Evolutionary conservation across 2,888 invertebrate genomes (phyloP).

Genomic region (Palloptera scutellata): DNA sequence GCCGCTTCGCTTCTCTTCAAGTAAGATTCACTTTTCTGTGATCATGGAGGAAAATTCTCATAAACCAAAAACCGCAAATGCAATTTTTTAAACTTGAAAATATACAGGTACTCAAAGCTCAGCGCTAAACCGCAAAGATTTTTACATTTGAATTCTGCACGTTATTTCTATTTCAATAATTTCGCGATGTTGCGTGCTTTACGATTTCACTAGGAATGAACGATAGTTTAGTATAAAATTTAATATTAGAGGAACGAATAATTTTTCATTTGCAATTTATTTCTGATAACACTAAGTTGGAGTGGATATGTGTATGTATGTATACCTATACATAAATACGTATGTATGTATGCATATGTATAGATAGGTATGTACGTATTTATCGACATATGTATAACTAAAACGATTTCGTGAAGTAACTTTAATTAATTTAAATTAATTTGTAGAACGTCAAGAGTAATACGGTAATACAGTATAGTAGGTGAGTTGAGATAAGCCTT

Average conservation of each 20-base stretch:
- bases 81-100: conserved; percentile 25
- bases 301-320: no score
- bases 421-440: no score
- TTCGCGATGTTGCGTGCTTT: not conserved
- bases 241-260: no score
- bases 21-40: not conserved
- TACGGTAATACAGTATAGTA: not conserved
- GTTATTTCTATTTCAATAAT: not conserved
- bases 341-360: no score
- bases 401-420: no score
- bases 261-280: not conserved
- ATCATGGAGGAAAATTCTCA: conserved; percentile 1
- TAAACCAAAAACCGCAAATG: conserved; percentile 28
- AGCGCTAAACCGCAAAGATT: conserved; percentile 22
- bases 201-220: not conserved
- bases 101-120: not conserved
- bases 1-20: not conserved
- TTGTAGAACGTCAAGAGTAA: no score
- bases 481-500: conserved; percentile 1
- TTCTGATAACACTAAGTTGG: not conserved
- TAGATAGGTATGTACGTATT: no score
- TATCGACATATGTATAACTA: no score
- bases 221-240: no score
- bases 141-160: not conserved
- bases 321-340: no score